phyloP scores from a whole-genome alignment of 2,113 vertebrate genomes.

The Pavo muticus region DNA sequence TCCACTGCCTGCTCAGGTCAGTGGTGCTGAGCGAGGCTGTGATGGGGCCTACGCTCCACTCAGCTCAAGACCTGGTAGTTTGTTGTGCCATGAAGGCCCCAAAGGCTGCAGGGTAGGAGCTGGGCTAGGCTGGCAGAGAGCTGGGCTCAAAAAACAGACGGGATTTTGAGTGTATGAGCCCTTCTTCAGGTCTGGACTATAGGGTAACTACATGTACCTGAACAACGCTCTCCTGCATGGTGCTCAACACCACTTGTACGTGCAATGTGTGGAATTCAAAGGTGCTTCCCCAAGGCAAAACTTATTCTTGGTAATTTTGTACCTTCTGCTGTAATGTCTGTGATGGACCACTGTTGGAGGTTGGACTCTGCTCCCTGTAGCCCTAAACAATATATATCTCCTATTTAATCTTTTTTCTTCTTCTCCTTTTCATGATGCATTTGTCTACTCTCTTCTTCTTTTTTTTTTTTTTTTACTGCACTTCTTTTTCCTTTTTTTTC shows the following conservation, averaged over 20 bases:
- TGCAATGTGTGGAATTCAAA: not conserved
- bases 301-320: not conserved
- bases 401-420: not conserved
- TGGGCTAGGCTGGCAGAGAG: not conserved
- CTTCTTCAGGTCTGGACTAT: not conserved
- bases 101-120: not conserved
- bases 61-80: not conserved
- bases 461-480: not conserved
- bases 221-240: not conserved
- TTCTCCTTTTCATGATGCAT: not conserved
- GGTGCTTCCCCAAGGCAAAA: not conserved
- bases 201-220: fast-evolving
- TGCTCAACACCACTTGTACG: not conserved
- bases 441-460: not conserved
- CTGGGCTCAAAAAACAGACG: not conserved
- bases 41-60: not conserved
- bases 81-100: not conserved
- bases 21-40: not conserved
- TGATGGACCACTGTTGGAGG: not conserved
- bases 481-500: too few species aligned
- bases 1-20: not conserved
- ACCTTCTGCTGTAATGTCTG: not conserved
- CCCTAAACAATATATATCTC: not conserved
- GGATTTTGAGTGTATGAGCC: not conserved
- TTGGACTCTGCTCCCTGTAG: not conserved